These are phyloP conservation scores for Teleogryllus occipitalis DNA, from an alignment of 1,140 invertebrate genomes.

Conservation along the genomic window DNA sequence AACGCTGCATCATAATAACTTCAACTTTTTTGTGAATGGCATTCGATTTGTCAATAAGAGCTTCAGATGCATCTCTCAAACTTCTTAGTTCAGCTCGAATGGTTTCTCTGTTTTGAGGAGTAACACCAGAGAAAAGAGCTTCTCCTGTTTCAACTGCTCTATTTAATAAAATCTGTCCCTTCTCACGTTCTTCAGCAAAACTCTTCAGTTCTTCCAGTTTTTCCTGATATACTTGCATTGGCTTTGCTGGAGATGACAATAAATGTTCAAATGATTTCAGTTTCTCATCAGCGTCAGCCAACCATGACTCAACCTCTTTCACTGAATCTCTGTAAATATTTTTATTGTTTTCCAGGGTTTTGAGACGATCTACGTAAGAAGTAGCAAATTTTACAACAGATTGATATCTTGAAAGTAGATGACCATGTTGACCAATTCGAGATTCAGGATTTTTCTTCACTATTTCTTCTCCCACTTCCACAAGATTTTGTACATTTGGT, in stretches of 20 bases:
- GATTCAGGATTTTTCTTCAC: slow-evolving; percentile 70
- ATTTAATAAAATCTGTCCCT: slow-evolving; percentile 68
- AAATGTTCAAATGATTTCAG: slow-evolving; percentile 59
- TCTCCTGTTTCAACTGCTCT: slow-evolving; percentile 78
- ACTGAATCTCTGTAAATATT: slow-evolving; percentile 56
- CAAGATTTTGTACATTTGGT: slow-evolving; percentile 56
- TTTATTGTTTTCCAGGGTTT: slow-evolving; percentile 56
- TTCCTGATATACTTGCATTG: slow-evolving; percentile 47
- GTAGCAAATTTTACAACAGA: slow-evolving; percentile 61
- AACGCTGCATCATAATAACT: slow-evolving; percentile 74
- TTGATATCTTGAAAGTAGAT: slow-evolving; percentile 67
- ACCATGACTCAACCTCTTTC: slow-evolving; percentile 67
- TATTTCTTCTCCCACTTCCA: slow-evolving; percentile 59
- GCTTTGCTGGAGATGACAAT: slow-evolving; percentile 53
- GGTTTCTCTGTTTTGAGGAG: slow-evolving; percentile 72
- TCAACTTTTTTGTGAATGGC: slow-evolving; percentile 78
- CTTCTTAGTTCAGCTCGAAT: slow-evolving; percentile 73
- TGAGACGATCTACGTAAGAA: slow-evolving; percentile 56
- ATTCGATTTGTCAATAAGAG: slow-evolving; percentile 73
- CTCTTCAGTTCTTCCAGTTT: slow-evolving; percentile 66
- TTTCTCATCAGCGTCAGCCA: slow-evolving; percentile 61
- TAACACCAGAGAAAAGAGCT: slow-evolving; percentile 75
- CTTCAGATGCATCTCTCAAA: slow-evolving; percentile 74
- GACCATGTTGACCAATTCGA: slow-evolving; percentile 64
- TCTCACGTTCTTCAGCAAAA: slow-evolving; percentile 64